phyloP scores from a whole-genome alignment of 2,888 invertebrate species.

The Drosophila ezoana region DNA sequence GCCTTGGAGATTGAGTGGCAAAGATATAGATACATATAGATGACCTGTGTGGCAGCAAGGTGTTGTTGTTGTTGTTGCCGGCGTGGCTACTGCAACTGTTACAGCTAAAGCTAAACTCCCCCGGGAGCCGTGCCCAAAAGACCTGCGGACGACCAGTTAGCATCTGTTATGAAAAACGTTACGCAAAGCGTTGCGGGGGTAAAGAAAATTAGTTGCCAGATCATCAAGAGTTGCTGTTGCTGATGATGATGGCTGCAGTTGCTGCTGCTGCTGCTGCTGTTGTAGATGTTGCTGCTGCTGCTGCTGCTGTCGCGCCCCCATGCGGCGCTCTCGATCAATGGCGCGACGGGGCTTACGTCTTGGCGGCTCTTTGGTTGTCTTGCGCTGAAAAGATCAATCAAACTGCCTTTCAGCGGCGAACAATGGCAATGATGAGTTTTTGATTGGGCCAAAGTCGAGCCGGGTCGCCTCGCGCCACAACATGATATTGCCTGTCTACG shows the following conservation, averaged over 20 bases:
- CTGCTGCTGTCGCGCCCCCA: slow-evolving; percentile 45
- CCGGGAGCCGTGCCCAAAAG: slow-evolving; percentile 52
- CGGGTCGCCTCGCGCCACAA: slow-evolving; percentile 14
- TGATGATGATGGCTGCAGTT: slow-evolving; percentile 20
- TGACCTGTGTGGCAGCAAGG: slow-evolving; percentile 67
- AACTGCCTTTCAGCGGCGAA: slow-evolving; percentile 62
- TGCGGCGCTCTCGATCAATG: slow-evolving; percentile 63
- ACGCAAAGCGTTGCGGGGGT: slow-evolving; percentile 47
- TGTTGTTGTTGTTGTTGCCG: slow-evolving; percentile 26
- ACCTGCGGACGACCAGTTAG: slow-evolving; percentile 55
- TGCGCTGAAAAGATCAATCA: slow-evolving; percentile 71
- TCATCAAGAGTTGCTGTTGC: slow-evolving; percentile 45
- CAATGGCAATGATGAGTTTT: slow-evolving; percentile 66
- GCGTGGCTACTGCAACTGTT: slow-evolving; percentile 56
- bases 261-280: slow-evolving; percentile 16
- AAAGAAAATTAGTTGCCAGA: slow-evolving; percentile 47
- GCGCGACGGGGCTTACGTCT: slow-evolving; percentile 46
- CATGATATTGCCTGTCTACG: slow-evolving; percentile 22
- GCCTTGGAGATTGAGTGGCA: slow-evolving; percentile 52
- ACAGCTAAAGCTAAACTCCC: slow-evolving; percentile 49
- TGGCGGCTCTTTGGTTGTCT: slow-evolving; percentile 49
- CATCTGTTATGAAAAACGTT: slow-evolving; percentile 66
- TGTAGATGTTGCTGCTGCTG: slow-evolving; percentile 22
- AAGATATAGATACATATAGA: slow-evolving; percentile 54
- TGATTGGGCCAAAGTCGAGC: slow-evolving; percentile 50